Base-by-base conservation (phyloP, 1,140 invertebrate species). In the Aradophagus sp. region DNA sequence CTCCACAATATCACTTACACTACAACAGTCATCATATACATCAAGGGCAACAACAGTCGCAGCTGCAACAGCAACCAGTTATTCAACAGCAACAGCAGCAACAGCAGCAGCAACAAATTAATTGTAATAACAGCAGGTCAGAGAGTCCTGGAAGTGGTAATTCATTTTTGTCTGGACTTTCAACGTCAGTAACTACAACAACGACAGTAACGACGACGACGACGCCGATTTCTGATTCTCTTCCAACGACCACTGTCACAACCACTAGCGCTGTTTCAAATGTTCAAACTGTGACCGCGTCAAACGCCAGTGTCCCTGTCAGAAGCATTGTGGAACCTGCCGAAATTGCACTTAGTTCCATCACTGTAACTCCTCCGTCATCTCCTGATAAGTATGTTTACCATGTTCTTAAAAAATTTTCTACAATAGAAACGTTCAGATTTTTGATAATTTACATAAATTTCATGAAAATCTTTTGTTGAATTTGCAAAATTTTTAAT, bases 341-440 rank as follows among this genome's bases (percentile, higher is more conserved):
- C 73, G 78, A 79, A 65, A 81, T 79, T 71, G 79, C 80, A 56
- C 77, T 83, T 68, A 84, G 85, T 78, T 83, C 84, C 65, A 82
- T 87, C 73, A 85, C 86, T 65, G 83, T 88, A 68, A 88, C 88
- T 76, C 88, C 88, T 61, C 88, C 88, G 69, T 86, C 83, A 84
- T 89, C 88, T 76, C 88, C 88, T 68, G 87, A 89, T 82, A 89
- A 89, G 87, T 89, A 85, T 84, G 88, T 86, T 16, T 26, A 5
- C 10, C 15, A 13, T 11, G 6, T 16, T 38, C 34, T 10, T n/a
- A n/a, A n/a, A n/a, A n/a, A n/a, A n/a, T n/a, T n/a, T n/a, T n/a
- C n/a, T n/a, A n/a, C n/a, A n/a, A n/a, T n/a, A n/a, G n/a, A n/a
- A n/a, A n/a, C n/a, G n/a, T n/a, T n/a, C n/a, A n/a, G n/a, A n/a